Base-by-base conservation (phyloP, 2,797 vertebrate species). In the Apogon talboti region DNA sequence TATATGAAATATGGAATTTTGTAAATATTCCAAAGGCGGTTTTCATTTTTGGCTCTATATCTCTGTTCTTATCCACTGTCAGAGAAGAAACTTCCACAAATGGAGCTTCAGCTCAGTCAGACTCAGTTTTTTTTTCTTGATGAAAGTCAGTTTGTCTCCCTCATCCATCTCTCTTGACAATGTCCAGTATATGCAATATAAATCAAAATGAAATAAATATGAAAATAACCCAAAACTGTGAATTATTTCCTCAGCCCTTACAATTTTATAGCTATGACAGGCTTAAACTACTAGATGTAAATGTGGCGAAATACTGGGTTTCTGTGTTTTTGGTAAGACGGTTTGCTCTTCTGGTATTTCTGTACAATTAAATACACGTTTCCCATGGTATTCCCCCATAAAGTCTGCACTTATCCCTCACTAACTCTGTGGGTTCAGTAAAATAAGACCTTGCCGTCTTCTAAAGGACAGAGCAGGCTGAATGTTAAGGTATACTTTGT, bases 311-410 rank as follows among this genome's bases (percentile, higher is more conserved):
- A 37, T 72, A 59, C 58, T 60, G 48, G 76, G 70, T 79, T 80
- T 71, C 66, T 43, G 28, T 67, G 43, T 59, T 79, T 78, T 69
- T 48, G 58, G 63, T 78, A 44, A 59, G 49, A 74, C 47, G 78
- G 71, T 83, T 82, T 79, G 66, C 65, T 81, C 81, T 85, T 59
- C 50, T 80, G 75, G 76, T 83, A 84, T 84, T 82, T 87, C 76
- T 84, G 82, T 81, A 75, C 68, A 82, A 86, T 86, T 85, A 83
- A 87, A 81, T 79, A 73, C 61, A 82, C 12, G 64, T 71, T 84
- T 83, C 71, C 30, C 10, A 24, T 46, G 18, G 49, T 72, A 66
- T 38, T 77, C 62, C 55, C 78, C 71, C 66, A 54, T 82, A 70
- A 67, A 79, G 74, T 81, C 77, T 86, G 74, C 78, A 79, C 67